Conservation (phyloP, 2,888 invertebrate species). For the Petrolisthes manimaculis region DNA sequence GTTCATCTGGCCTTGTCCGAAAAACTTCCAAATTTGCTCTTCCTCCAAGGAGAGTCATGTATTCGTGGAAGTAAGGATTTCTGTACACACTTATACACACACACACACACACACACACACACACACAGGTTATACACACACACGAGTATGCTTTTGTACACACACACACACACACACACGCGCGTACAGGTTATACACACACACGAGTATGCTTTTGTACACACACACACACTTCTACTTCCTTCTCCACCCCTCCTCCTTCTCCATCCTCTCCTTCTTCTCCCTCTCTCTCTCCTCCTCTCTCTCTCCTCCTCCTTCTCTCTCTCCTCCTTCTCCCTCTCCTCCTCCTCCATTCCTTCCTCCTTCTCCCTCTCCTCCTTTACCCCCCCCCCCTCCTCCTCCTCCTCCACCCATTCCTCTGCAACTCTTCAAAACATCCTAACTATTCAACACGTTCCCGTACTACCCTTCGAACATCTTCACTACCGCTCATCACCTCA, state of each 20-base stretch:
- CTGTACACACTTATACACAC: background rate
- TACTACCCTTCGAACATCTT: no score
- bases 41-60: background rate
- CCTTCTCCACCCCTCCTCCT: background rate
- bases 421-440: background rate
- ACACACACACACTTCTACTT: background rate
- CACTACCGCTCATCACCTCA: no score
- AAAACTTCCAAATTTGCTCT: background rate
- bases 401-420: background rate
- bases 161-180: background rate
- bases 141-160: background rate
- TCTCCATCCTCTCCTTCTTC: background rate
- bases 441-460: no score
- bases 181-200: background rate
- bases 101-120: background rate
- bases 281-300: background rate
- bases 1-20: no score
- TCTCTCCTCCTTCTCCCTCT: background rate
- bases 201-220: background rate
- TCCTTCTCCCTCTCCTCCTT: background rate
- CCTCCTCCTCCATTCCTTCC: background rate
- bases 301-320: background rate
- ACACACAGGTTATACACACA: background rate
- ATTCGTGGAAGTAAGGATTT: no score
- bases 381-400: background rate